Conservation (phyloP, 2,797 vertebrate genomes). For the Phoxinus dragarum region DNA sequence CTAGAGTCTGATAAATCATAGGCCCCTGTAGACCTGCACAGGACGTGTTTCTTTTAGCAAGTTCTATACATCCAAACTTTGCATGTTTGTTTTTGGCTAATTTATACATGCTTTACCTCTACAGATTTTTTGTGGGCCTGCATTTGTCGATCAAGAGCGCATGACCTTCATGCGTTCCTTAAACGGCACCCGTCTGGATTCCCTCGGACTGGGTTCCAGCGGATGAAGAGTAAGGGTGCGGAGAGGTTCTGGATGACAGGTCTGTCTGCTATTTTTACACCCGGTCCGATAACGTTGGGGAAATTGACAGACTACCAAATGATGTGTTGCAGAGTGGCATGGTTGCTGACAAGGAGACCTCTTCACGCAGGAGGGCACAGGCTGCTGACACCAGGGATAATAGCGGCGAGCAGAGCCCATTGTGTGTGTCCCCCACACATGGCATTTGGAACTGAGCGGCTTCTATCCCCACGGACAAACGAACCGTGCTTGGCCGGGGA, state of each 20-base stretch:
- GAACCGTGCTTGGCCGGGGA: slow-evolving; percentile 75
- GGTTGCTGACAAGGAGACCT: slow-evolving; percentile 79
- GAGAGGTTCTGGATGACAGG: slow-evolving; percentile 62
- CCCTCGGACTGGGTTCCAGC: slow-evolving; percentile 19
- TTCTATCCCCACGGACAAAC: slow-evolving; percentile 76
- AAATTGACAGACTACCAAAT: slow-evolving; percentile 83
- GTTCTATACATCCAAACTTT: neutral
- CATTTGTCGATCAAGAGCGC: slow-evolving; percentile 18
- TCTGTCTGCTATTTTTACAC: slow-evolving; percentile 78
- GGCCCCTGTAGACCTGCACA: neutral
- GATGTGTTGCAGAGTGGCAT: slow-evolving; percentile 81
- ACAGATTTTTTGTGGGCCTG: neutral
- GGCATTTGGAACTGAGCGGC: slow-evolving; percentile 76
- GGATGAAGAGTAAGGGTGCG: slow-evolving; percentile 55
- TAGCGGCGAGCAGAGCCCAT: slow-evolving; percentile 76
- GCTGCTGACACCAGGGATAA: slow-evolving; percentile 81
- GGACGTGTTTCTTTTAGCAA: neutral
- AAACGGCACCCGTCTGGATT: slow-evolving; percentile 33
- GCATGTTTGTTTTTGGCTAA: neutral
- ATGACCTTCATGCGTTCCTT: slow-evolving; percentile 19
- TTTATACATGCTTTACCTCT: neutral
- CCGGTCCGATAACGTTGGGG: slow-evolving; percentile 71
- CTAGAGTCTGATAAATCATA: neutral
- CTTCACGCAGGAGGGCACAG: slow-evolving; percentile 79
- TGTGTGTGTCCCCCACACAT: slow-evolving; percentile 78